Percentiles rank a stretch among this genome's conserved stretches.
phyloP scores from a whole-genome alignment of 2,113 vertebrate species.

The Silurus meridionalis region DNA sequence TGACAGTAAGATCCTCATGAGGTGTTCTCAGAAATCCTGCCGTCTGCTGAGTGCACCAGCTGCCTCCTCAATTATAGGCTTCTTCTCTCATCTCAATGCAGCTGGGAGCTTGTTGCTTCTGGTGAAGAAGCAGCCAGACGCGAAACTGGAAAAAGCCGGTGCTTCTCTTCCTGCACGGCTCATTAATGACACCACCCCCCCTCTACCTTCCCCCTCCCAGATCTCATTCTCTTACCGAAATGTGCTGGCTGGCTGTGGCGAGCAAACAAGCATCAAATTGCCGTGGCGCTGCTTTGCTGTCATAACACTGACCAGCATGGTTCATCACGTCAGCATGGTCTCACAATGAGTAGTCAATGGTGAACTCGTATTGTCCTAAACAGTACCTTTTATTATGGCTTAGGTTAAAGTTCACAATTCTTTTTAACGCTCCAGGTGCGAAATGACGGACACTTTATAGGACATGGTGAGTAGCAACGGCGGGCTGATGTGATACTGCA shows the following conservation, averaged over 20 bases:
- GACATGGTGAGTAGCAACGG: no score
- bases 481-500: no score
- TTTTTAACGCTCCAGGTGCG: no score
- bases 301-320: slow-evolving; percentile 10
- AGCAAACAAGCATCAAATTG: slow-evolving; percentile 35
- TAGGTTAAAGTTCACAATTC: background rate
- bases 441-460: background rate
- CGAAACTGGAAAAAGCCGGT: slow-evolving; percentile 38
- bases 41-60: slow-evolving; percentile 50
- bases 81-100: slow-evolving; percentile 47
- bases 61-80: slow-evolving; percentile 50
- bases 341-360: background rate
- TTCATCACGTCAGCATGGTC: slow-evolving; percentile 2
- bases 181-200: background rate
- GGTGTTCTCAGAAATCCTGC: slow-evolving; percentile 35
- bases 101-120: slow-evolving; percentile 51
- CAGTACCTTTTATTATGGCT: no score
- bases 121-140: slow-evolving; percentile 41
- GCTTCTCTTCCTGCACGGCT: slow-evolving; percentile 27
- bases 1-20: slow-evolving; percentile 46
- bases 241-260: slow-evolving; percentile 17
- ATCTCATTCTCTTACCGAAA: slow-evolving; percentile 16
- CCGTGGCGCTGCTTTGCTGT: slow-evolving; percentile 22
- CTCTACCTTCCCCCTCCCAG: slow-evolving; percentile 1
- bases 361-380: background rate